Evolutionary conservation across 2,113 vertebrate genomes (phyloP).

Genomic region (Falco punctatus): DNA sequence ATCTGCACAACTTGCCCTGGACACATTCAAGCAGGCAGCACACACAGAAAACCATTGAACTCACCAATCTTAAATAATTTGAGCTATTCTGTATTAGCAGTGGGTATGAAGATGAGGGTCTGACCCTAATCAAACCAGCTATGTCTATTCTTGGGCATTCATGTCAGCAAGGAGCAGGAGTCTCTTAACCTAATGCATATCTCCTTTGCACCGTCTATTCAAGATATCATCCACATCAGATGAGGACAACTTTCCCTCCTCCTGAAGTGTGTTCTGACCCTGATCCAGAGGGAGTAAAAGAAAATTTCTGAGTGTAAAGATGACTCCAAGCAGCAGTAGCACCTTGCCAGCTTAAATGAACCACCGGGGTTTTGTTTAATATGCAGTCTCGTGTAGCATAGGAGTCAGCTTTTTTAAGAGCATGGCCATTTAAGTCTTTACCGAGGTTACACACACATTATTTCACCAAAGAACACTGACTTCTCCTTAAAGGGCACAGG

Average conservation of each 20-base stretch:
- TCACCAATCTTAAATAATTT: neutral
- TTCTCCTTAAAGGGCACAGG: neutral
- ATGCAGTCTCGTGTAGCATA: rapidly evolving
- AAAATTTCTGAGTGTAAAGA: neutral
- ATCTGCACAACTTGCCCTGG: neutral
- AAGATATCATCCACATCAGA: neutral
- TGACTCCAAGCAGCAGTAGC: neutral
- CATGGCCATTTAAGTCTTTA: neutral
- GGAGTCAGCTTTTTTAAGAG: neutral
- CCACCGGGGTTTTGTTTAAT: neutral
- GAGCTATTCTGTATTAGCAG: neutral
- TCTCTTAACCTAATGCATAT: neutral
- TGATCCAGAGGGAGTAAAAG: neutral
- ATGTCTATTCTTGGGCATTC: neutral
- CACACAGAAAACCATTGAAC: neutral
- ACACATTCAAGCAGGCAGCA: neutral
- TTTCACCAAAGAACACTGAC: neutral
- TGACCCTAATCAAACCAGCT: neutral
- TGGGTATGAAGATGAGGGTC: neutral
- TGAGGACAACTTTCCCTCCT: neutral
- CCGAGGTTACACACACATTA: neutral
- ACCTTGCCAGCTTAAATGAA: neutral
- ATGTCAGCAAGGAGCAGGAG: neutral
- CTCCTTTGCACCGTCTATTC: neutral
- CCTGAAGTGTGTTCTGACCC: neutral